Conservation (phyloP, 2,797 vertebrate genomes). For the Aselliscus stoliczkanus region DNA sequence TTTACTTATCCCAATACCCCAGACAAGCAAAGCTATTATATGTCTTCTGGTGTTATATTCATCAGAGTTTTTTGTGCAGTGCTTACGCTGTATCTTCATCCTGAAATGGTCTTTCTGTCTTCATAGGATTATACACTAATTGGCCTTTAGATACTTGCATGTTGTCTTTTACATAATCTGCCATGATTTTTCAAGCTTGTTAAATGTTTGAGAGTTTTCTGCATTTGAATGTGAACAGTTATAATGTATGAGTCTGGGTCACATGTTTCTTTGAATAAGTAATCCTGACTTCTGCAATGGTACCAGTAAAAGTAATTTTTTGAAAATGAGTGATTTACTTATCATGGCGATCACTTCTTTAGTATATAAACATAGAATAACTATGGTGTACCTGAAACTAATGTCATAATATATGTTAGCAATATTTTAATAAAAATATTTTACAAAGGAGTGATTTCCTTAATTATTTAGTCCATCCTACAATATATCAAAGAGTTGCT, state of each 20-base stretch:
- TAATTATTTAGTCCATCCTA: neutral
- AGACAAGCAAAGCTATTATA: conserved; percentile 37
- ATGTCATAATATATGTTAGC: too few species aligned
- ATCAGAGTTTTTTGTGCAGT: neutral
- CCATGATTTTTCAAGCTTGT: neutral
- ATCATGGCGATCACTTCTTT: too few species aligned
- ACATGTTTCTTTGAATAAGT: neutral
- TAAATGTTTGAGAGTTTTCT: neutral
- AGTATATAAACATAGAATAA: too few species aligned
- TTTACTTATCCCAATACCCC: neutral
- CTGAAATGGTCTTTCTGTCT: neutral
- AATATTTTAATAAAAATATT: too few species aligned
- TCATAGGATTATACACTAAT: neutral
- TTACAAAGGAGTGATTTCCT: neutral
- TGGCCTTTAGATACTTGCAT: neutral
- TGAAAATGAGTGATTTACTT: too few species aligned
- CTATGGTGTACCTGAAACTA: too few species aligned
- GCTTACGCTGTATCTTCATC: neutral
- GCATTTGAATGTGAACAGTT: neutral
- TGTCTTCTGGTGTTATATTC: neutral
- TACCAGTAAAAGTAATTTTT: neutral
- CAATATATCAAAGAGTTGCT: neutral
- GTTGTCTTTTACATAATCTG: neutral
- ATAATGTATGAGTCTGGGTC: neutral
- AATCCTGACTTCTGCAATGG: neutral